phyloP scores from a whole-genome alignment of 2,888 invertebrate genomes.

The Hirtodrosophila duncani region DNA sequence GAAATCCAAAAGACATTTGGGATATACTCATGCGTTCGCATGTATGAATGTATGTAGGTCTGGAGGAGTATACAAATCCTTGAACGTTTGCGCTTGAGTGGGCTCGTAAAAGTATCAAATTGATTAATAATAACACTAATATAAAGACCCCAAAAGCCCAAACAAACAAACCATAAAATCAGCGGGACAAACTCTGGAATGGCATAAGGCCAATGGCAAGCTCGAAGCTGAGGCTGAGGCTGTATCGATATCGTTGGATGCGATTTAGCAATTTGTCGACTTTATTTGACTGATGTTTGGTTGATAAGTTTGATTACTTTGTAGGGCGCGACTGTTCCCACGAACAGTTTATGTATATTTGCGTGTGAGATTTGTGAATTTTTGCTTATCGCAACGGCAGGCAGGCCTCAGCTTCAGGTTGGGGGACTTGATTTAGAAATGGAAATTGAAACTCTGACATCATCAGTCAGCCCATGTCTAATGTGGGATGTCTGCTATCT shows the following conservation, averaged over 20 bases:
- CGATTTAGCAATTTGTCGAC: constrained; percentile 54
- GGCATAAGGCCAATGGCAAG: not conserved
- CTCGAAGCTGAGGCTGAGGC: not conserved
- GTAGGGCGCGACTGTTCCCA: constrained; percentile 55
- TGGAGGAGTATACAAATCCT: constrained; percentile 61
- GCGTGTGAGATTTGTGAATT: constrained; percentile 22
- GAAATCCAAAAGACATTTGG: not conserved
- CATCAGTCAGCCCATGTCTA: constrained; percentile 42
- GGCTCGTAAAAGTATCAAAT: constrained; percentile 71
- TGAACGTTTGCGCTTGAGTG: constrained; percentile 66
- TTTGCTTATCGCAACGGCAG: constrained; percentile 61
- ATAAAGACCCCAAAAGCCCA: constrained; percentile 52
- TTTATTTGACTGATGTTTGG: constrained; percentile 66
- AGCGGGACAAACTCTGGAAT: constrained; percentile 4
- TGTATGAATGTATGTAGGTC: constrained; percentile 36
- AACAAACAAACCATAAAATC: constrained; percentile 50
- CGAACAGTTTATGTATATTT: constrained; percentile 37
- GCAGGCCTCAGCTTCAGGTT: too few relatives aligned
- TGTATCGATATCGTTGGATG: constrained; percentile 10
- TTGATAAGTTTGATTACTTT: constrained; percentile 69
- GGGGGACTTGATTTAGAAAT: constrained; percentile 53
- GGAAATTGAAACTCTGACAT: constrained; percentile 62
- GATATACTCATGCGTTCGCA: too few relatives aligned
- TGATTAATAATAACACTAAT: constrained; percentile 72
- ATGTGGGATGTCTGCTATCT: too few relatives aligned